Evolutionary conservation across 2,888 invertebrate species (phyloP).

Genomic region (Magallana nippona): DNA sequence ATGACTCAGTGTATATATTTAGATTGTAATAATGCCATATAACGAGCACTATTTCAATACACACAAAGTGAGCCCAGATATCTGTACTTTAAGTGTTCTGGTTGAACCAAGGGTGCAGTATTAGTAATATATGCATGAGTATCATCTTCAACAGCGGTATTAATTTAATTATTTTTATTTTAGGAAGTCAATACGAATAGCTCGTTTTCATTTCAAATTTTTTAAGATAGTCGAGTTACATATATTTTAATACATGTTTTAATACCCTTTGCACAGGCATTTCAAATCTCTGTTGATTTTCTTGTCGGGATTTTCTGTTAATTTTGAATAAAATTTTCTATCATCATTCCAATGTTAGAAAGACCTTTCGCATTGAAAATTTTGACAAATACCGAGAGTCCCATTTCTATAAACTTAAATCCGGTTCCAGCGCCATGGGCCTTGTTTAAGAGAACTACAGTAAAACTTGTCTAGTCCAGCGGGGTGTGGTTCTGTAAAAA

Average conservation of each 20-base stretch:
- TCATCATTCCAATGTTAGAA: not conserved
- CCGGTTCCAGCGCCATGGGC: too few species aligned
- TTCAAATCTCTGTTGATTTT: constrained; percentile 39
- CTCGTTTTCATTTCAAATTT: constrained; percentile 37
- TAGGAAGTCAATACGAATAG: constrained; percentile 46
- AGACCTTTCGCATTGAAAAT: too few species aligned
- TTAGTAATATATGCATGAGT: constrained; percentile 25
- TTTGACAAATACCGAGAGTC: too few species aligned
- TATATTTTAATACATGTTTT: constrained; percentile 7
- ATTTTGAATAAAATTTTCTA: constrained; percentile 39
- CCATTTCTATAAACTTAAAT: too few species aligned
- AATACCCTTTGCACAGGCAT: not conserved
- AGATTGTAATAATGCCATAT: constrained; percentile 1
- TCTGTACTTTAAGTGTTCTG: constrained; percentile 37
- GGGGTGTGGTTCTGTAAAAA: too few species aligned
- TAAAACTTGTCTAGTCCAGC: too few species aligned
- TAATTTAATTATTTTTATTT: constrained; percentile 44
- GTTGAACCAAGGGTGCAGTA: constrained; percentile 28
- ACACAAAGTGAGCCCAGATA: constrained; percentile 26
- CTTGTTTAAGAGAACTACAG: too few species aligned
- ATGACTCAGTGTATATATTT: too few species aligned
- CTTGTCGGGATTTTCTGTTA: constrained; percentile 23
- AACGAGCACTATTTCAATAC: not conserved
- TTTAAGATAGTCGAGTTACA: constrained; percentile 37
- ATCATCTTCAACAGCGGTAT: constrained; percentile 22